phyloP scores from a whole-genome alignment of 2,888 invertebrate species.

The Erebia ligea region DNA sequence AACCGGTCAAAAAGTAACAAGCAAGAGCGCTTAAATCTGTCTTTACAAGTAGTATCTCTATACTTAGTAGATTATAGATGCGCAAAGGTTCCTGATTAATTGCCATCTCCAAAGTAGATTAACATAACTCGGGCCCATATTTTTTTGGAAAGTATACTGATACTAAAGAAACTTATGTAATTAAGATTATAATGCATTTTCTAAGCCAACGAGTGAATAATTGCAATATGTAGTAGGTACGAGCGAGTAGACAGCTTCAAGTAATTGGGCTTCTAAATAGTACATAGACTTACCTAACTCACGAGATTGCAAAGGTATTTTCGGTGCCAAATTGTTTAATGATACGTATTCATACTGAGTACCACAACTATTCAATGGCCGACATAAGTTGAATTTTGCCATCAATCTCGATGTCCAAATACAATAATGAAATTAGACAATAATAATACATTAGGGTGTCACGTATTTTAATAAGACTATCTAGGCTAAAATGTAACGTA shows the following conservation, averaged over 20 bases:
- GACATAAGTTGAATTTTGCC: constrained; percentile 31
- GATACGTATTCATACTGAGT: constrained; percentile 22
- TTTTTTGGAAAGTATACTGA: no score
- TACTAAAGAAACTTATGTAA: no score
- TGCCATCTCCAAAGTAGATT: no score
- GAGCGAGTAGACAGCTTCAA: no score
- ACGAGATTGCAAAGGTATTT: neutral
- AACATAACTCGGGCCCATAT: no score
- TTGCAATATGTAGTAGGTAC: no score
- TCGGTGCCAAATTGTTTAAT: neutral
- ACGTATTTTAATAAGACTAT: neutral
- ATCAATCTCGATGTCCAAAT: constrained; percentile 28
- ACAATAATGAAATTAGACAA: constrained; percentile 20
- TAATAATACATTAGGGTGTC: neutral
- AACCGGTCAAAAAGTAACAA: neutral
- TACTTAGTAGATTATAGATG: no score
- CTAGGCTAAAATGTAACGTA: neutral
- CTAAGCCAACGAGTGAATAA: no score
- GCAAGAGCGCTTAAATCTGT: neutral
- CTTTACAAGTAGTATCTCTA: no score
- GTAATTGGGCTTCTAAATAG: no score
- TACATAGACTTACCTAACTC: neutral
- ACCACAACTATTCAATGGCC: constrained; percentile 14
- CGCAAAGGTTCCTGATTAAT: no score
- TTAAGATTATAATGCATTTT: no score